Conservation (phyloP, 2,797 vertebrate species). For the Carduelis carduelis region DNA sequence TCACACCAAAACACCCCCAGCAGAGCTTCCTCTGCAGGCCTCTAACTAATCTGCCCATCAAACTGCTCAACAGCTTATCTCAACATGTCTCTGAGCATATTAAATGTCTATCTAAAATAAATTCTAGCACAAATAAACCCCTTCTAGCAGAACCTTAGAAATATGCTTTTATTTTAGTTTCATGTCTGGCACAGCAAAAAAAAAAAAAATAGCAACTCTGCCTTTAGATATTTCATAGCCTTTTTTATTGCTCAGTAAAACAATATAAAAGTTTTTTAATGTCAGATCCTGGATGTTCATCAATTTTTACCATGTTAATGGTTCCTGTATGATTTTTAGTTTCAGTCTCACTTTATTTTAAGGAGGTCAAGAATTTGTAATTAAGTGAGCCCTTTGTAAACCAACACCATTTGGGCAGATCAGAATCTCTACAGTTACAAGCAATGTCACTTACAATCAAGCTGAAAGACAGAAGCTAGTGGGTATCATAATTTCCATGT, state of each 20-base stretch:
- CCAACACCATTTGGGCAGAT: slow-evolving; percentile 50
- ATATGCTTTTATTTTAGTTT: slow-evolving; percentile 13
- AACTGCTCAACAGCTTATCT: background rate
- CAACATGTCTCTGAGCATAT: background rate
- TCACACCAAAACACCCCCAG: background rate
- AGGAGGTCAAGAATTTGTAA: slow-evolving; percentile 54
- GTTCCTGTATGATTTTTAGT: slow-evolving; percentile 23
- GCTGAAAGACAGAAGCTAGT: slow-evolving; percentile 37
- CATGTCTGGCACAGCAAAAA: background rate
- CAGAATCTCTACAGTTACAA: slow-evolving; percentile 60
- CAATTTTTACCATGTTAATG: slow-evolving; percentile 33
- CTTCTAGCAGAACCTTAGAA: slow-evolving; percentile 9
- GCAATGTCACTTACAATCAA: slow-evolving; percentile 26
- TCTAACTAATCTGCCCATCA: background rate
- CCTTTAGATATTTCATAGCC: slow-evolving; percentile 24
- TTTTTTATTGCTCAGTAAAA: slow-evolving; percentile 57
- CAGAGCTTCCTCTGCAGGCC: background rate
- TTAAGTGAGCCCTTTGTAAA: slow-evolving; percentile 60
- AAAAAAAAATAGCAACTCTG: slow-evolving; percentile 26
- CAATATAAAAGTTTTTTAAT: slow-evolving; percentile 43
- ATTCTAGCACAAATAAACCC: slow-evolving; percentile 4
- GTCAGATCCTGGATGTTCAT: slow-evolving; percentile 36
- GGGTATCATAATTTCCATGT: background rate
- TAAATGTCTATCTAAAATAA: slow-evolving; percentile 34
- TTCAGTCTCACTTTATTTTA: slow-evolving; percentile 51